Percentiles rank a stretch among this genome's conserved stretches.
Conservation (phyloP, 2,888 invertebrate genomes). For the Cordylochernes scorpioides region DNA sequence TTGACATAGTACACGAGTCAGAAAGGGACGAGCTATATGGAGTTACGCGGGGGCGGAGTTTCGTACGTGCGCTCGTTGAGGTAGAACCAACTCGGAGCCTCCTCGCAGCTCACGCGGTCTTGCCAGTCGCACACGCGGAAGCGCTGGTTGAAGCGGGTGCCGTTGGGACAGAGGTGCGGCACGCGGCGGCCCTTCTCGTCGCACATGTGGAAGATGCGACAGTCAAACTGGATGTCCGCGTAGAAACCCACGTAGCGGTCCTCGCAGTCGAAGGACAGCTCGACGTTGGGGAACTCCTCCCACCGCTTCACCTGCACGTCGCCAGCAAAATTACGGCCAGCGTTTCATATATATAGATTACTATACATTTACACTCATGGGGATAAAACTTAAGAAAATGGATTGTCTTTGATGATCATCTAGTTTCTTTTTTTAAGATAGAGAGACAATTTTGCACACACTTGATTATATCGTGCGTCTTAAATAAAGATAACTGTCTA, state of each 20-base stretch:
- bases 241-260: slow-evolving; percentile 31
- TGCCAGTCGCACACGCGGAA: slow-evolving; percentile 35
- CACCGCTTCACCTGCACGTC: slow-evolving; percentile 19
- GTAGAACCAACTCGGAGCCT: slow-evolving; percentile 32
- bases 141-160: slow-evolving; percentile 34
- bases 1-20: too few species aligned
- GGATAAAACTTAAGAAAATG: too few species aligned
- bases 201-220: slow-evolving; percentile 36
- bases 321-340: too few species aligned
- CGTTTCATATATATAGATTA: too few species aligned
- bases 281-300: slow-evolving; percentile 31
- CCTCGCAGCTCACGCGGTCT: slow-evolving; percentile 31
- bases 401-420: too few species aligned
- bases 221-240: slow-evolving; percentile 33
- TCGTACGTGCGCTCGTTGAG: slow-evolving; percentile 33
- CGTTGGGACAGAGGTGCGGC: slow-evolving; percentile 33
- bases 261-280: slow-evolving; percentile 33
- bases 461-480: too few species aligned
- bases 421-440: too few species aligned
- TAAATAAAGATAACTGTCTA: too few species aligned
- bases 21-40: too few species aligned
- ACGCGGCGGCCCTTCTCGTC: slow-evolving; percentile 32
- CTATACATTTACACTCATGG: too few species aligned
- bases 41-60: slow-evolving; percentile 32
- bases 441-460: too few species aligned